Base-by-base conservation (phyloP, 2,888 invertebrate species). In the Prosapia bicincta region DNA sequence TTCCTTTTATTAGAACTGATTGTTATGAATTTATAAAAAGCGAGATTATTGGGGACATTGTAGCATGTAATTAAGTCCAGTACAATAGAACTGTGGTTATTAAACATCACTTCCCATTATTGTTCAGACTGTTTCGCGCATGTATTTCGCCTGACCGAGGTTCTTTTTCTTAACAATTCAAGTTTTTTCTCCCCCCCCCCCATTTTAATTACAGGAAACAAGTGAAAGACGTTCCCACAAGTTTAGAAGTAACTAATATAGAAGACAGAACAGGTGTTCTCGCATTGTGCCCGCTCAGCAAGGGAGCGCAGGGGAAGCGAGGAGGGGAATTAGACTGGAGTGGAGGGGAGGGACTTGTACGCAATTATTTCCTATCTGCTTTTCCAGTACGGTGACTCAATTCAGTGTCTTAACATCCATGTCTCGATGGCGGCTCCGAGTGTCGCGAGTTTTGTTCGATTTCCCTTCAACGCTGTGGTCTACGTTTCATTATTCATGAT, bases 301-400 rank as follows among this genome's bases (percentile, higher is more conserved):
- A 54, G 54, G 54, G 54, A 54, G 54, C 54, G 54, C 10, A 54
- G 54, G 54, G 54, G 54, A 20, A 54, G 20, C 20, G 54, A 54
- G 54, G 20, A 54, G 54, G 54, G 54, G 54, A 54, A 54, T n/a
- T 54, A 20, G 54, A 54, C 20, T 3, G 54, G 20, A 54, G 20
- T 38, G 38, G 38, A 38, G 38, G 38, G 38, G 38, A 38, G 38
- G 54, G 20, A 54, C 54, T 54, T 54, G 54, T 54, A 54, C 54
- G 54, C 54, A 54, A 54, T 54, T 54, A 54, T 54, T 54, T 38
- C 38, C 54, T 54, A 54, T 54, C 54, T 54, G 54, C 54, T 54
- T 54, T 54, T 54, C 54, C 54, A 54, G 54, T 54, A 54, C 54
- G 54, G 54, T 54, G 54, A 20, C 54, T 54, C 54, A 20, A 20